Evolutionary conservation across 2,888 invertebrate genomes (phyloP), one percentile per base, ranked within the genome.

Genomic region (Abscondita cerata): DNA sequence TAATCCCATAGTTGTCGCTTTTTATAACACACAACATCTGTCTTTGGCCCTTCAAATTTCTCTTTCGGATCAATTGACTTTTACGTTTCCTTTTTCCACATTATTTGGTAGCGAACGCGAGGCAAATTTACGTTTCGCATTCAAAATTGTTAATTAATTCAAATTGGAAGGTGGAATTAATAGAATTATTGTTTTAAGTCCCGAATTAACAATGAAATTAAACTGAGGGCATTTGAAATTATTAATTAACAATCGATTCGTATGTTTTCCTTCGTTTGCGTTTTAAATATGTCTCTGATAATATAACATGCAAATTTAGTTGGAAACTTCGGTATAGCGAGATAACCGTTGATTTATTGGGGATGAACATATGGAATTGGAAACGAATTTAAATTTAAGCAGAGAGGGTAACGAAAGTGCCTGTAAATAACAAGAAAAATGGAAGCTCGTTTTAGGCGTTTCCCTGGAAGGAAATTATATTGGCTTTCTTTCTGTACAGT

Each of bases 341-440:
- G 62, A 62, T 62, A 62, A 57, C 57, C 48, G 62, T 55, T 62
- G 62, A 62, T 62, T 62, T 62, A 62, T 62, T 57, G 56, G 57
- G 62, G 62, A 62, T 62, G 57, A 62, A 62, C 62, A 62, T 62
- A 62, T 62, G 62, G 62, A 62, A 62, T 62, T 62, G 62, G 62
- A 62, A 62, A 62, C 57, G 62, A 62, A 62, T 62, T 57, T 62
- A 62, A 62, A 62, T 62, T 62, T 58, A 34, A 47, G 41, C 52
- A 48, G 57, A 53, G 57, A 62, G 57, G 50, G 62, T 57, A 58
- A 57, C 57, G 53, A 58, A 62, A 57, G 53, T 56, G 60, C 55
- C 41, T 56, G 61, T 52, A 61, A 56, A 61, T 61, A 47, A 56
- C 55, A 61, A 61, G 61, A 61, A 61, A 56, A 61, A 59, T 59